Base-by-base conservation (phyloP, 2,797 vertebrate species). In the Iguana delicatissima region DNA sequence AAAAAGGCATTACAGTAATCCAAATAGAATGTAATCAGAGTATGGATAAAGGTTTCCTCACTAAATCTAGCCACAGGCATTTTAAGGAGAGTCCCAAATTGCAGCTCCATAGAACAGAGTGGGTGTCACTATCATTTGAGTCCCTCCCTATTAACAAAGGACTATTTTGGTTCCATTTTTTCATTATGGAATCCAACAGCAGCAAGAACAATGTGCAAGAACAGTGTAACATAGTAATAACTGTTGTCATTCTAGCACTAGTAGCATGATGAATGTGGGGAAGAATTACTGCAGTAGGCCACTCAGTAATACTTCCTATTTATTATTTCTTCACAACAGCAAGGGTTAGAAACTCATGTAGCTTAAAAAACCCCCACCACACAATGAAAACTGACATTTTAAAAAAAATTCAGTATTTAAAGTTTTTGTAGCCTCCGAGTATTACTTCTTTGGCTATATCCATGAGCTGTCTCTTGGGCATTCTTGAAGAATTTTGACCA, bases 401-500 rank as follows among this genome's bases (percentile, higher is more conserved):
- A 1, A 9, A n/a, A n/a, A 52, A 16, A 64, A 32, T 26, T 26
- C 10, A 76, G 2, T 69, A 64, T 76, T 50, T 72, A 8, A 16
- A 13, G 46, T 55, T 26, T 76, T 52, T 84, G 46, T 35, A 13
- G 55, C 46, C 42, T 16, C 42, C 26, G 20, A 76, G 12, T n/a
- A 72, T 24, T 85, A 80, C 35, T 80, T 72, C 24, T 80, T 80
- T 16, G 22, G 16, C 7, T n/a, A 38, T 35, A 74, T 81, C n/a
- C 55, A 29, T 50, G 42, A 89, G 35, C 18, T 16, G 29, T 72
- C 26, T 76, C 42, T 86, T 62, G 29, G n/a, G 32, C 22, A 82
- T 5, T 26, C 9, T 72, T 82, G 80, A 77, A 90, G 55, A 77
- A 87, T 83, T 90, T 59, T 76, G 77, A 87, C 92, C 76, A 80